Percentiles rank a stretch among this genome's conserved stretches.
Evolutionary conservation across 2,797 vertebrate genomes (phyloP).

Genomic region (Clarias fuscus): DNA sequence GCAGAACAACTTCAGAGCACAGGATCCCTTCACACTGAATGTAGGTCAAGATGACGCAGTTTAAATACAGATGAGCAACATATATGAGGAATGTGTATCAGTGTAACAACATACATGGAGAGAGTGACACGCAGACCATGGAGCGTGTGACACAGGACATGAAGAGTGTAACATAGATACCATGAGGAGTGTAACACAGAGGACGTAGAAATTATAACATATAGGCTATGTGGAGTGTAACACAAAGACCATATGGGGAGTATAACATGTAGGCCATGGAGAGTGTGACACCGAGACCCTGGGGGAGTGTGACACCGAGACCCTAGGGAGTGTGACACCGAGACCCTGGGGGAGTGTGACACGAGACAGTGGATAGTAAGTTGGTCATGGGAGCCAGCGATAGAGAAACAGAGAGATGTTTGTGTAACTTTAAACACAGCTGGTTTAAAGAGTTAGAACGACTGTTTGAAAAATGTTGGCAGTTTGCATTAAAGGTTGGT

Average conservation of each 20-base stretch:
- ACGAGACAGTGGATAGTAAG: neutral
- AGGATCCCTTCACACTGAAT: neutral
- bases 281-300: too few relatives aligned
- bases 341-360: too few relatives aligned
- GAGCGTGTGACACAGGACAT: neutral
- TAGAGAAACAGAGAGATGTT: neutral
- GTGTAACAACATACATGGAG: neutral
- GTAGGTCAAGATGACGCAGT: slow-evolving; percentile 25
- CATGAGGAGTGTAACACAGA: too few relatives aligned
- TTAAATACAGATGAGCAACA: neutral
- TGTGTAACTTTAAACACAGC: too few relatives aligned
- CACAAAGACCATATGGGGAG: too few relatives aligned
- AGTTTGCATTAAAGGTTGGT: neutral
- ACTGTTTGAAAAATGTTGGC: neutral
- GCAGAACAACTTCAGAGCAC: neutral
- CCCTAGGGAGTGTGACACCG: too few relatives aligned
- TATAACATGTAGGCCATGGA: too few relatives aligned
- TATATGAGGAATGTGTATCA: slow-evolving; percentile 12
- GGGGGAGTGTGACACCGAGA: too few relatives aligned
- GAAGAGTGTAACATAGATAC: too few relatives aligned
- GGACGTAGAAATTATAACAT: too few relatives aligned
- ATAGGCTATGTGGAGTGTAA: too few relatives aligned
- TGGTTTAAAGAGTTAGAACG: too few relatives aligned
- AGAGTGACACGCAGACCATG: neutral
- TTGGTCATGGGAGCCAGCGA: neutral